Percentiles rank a stretch among this genome's conserved stretches.
These are phyloP conservation scores for Creontiades dilutus DNA, from an alignment of 2,888 invertebrate species.

Conservation along the genomic window DNA sequence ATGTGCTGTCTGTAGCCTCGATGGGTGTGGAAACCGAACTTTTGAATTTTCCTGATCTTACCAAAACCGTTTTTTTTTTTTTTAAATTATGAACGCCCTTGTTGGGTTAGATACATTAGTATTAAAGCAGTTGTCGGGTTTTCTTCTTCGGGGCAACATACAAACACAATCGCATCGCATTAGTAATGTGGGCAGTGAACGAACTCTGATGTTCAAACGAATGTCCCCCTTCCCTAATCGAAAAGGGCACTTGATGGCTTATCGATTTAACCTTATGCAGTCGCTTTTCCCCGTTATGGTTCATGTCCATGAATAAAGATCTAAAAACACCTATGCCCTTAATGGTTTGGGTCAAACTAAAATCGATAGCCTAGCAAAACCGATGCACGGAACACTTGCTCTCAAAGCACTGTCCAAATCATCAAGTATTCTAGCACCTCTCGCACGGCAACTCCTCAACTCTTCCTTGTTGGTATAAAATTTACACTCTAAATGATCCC, in stretches of 20 bases:
- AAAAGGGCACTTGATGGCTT: not conserved
- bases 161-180: too few relatives aligned
- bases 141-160: too few relatives aligned
- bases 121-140: too few relatives aligned
- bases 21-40: too few relatives aligned
- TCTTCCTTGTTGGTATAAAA: too few relatives aligned
- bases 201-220: slow-evolving; percentile 21
- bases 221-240: not conserved
- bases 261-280: slow-evolving; percentile 34
- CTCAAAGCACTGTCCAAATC: not conserved
- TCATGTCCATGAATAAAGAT: slow-evolving; percentile 33
- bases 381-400: slow-evolving; percentile 46
- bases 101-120: too few relatives aligned
- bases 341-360: slow-evolving; percentile 36
- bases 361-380: slow-evolving; percentile 37
- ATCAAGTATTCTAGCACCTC: not conserved
- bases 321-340: slow-evolving; percentile 30
- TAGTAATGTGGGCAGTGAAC: not conserved
- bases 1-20: too few relatives aligned
- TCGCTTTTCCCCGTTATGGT: slow-evolving; percentile 2
- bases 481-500: too few relatives aligned
- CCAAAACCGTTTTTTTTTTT: too few relatives aligned
- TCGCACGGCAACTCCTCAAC: too few relatives aligned
- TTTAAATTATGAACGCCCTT: too few relatives aligned
- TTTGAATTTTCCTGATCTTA: too few relatives aligned